Base-by-base conservation (phyloP, 92 coral and sea anemone species). In the Porites evermanni region DNA sequence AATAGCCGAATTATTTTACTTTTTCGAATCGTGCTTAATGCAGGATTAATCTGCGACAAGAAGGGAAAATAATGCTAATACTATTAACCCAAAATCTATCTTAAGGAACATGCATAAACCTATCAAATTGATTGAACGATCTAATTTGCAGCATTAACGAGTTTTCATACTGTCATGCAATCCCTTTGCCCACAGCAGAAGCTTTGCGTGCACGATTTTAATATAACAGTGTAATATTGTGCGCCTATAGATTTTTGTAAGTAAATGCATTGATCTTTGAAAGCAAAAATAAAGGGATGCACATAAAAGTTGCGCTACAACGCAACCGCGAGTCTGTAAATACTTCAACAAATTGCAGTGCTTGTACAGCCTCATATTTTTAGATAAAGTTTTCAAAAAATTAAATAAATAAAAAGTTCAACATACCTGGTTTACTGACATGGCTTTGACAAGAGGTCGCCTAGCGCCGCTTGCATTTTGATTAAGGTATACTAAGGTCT, bases 351-450 rank as follows among this genome's bases (percentile, higher is more conserved):
- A n/a, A 52, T 53, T 13, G 11, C 38, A 12, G 12, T 9, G 19
- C n/a, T 19, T 6, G 7, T 38, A 19, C 6, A 64, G 65, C 59
- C 14, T 64, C 64, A 68, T 65, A n/a, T 19, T 54, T 47, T 50
- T 7, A 11, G 65, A 61, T 63, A 18, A 67, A 12, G 18, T 67
- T 74, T 20, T 7, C 21, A 13, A 6, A 56, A 1, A 60, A 54
- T 1, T 12, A 17, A 29, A 70, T 6, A 52, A 52, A 68, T 24
- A 56, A 0, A 8, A 59, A 60, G 26, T 16, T 21, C 53, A 17
- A 60, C 86, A 65, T 81, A 81, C 86, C 86, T 12, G n/a, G n/a
- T 70, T 81, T 11, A 70, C 38, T 10, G 77, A 71, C 86, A 81
- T 81, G 38, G 6, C 58, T 32, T 38, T 16, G 23, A 14, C 58